These are phyloP conservation scores for Geopemphigus sp. DNA, from an alignment of 1,140 invertebrate species.

Conservation along the genomic window DNA sequence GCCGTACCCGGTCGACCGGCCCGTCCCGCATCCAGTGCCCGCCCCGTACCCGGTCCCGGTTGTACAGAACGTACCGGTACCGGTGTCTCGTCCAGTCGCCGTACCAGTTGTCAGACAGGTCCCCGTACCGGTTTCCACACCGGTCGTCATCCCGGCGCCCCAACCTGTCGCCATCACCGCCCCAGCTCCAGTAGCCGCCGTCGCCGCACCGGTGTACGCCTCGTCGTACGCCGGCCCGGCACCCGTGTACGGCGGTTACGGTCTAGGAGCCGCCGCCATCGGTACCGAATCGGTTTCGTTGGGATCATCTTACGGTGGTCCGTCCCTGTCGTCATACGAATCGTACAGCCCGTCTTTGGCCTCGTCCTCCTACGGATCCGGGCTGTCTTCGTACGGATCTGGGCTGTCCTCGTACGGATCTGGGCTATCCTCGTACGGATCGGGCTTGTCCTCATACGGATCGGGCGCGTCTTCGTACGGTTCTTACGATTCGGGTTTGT, in stretches of 20 bases:
- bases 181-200: neutral
- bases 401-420: neutral
- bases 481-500: neutral
- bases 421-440: neutral
- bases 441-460: neutral
- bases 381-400: slow-evolving; percentile 8
- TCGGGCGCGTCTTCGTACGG: neutral
- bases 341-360: neutral
- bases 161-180: slow-evolving; percentile 20
- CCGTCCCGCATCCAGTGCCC: slow-evolving; percentile 28
- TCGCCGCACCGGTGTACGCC: neutral
- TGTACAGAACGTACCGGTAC: slow-evolving; percentile 43
- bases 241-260: slow-evolving; percentile 5
- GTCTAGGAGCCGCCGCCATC: neutral
- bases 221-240: neutral
- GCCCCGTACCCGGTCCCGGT: slow-evolving; percentile 39
- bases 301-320: neutral
- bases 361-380: neutral
- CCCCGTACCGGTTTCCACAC: slow-evolving; percentile 35
- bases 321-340: neutral
- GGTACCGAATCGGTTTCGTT: neutral
- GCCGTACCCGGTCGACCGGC: slow-evolving; percentile 42
- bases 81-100: slow-evolving; percentile 45
- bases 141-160: neutral
- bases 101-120: slow-evolving; percentile 41